Evolutionary conservation across 2,113 vertebrate species (phyloP).

Genomic region (Microtus richardsoni): DNA sequence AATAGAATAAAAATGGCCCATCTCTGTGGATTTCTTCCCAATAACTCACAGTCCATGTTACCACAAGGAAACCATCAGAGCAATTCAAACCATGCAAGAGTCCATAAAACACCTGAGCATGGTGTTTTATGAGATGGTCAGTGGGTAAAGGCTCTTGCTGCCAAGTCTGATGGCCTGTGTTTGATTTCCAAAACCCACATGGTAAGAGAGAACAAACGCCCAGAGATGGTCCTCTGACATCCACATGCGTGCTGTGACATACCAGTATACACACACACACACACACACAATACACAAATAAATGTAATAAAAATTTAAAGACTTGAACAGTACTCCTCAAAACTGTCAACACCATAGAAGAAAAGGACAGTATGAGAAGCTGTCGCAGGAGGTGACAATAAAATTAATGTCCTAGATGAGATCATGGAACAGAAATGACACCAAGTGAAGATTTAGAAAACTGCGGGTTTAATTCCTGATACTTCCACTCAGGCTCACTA

Average conservation of each 20-base stretch:
- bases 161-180: neutral
- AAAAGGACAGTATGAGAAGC: neutral
- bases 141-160: neutral
- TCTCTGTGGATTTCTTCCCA: neutral
- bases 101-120: neutral
- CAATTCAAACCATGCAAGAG: neutral
- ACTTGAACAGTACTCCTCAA: neutral
- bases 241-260: neutral
- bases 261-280: accelerated
- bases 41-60: neutral
- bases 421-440: neutral
- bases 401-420: neutral
- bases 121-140: neutral
- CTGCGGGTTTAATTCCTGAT: neutral
- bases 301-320: neutral
- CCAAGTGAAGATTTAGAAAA: neutral
- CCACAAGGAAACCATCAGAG: neutral
- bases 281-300: neutral
- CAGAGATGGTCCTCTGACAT: neutral
- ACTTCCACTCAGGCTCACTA: neutral
- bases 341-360: neutral
- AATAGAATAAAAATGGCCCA: neutral
- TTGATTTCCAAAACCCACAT: neutral
- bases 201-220: neutral
- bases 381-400: neutral